Base-by-base conservation (phyloP, 2,797 vertebrate species). In the Microtus californicus region DNA sequence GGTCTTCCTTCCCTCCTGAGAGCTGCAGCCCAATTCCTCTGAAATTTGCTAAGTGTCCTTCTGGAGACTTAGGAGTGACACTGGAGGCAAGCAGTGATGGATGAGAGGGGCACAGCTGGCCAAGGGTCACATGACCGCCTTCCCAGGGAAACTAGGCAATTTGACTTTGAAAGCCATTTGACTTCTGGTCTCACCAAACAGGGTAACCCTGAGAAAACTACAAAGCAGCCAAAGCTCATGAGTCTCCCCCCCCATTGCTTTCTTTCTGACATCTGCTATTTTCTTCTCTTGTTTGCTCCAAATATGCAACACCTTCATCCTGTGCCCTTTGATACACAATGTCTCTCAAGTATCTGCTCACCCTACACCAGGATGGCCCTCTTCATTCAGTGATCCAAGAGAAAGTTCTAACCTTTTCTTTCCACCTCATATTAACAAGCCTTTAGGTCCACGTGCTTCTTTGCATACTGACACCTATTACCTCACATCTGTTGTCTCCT, bases 161-260 rank as follows among this genome's bases (percentile, higher is more conserved):
- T 95, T 95, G 87, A 95, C 91, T 97, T 95, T 94, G 96, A 97
- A 96, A 95, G 92, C 96, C 91, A 48, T 94, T 95, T 95, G 91
- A 90, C 74, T 97, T 94, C 86, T 92, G 88, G 51, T 96, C 79
- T 73, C 78, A 92, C 92, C 89, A 61, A 95, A 93, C 56, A 90
- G 11, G 82, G 79, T 92, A 93, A 91, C 91, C 31, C 59, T 94
- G 93, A 95, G 81, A 51, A 96, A 97, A 95, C 77, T 90, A 94
- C 48, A 91, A 94, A 96, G 93, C 67, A 88, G 61, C 89, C 82
- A 83, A 89, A 91, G 63, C 74, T 91, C 86, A 63, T 74, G 67
- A 34, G 27, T 10, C 45, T 12, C 27, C 5, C 19, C 40, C 13
- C 13, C 51, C 51, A 51, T 37, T 79, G 87, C 80, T 93, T 91